phyloP scores from a whole-genome alignment of 2,888 invertebrate genomes.

The Epiblema foenella region DNA sequence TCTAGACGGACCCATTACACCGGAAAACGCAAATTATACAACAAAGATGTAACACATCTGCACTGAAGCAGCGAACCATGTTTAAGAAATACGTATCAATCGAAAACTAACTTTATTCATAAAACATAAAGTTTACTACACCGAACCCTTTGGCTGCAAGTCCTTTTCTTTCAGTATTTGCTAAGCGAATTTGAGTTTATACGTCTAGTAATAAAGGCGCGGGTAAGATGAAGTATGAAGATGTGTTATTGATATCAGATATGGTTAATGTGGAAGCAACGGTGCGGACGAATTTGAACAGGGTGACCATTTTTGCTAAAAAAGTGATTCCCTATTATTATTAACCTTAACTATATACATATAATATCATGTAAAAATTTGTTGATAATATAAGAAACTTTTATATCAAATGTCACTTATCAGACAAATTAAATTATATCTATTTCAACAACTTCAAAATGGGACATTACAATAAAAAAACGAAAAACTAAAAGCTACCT shows the following conservation, averaged over 20 bases:
- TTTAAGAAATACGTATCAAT: slow-evolving; percentile 15
- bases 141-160: not conserved
- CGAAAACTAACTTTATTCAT: not conserved
- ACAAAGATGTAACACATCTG: slow-evolving; percentile 83
- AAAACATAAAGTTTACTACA: not conserved
- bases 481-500: no score
- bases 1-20: slow-evolving; percentile 79
- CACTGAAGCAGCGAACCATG: slow-evolving; percentile 61
- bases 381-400: not conserved
- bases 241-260: slow-evolving; percentile 81
- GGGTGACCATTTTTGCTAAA: slow-evolving; percentile 57
- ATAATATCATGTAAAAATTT: not conserved
- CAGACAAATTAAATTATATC: no score
- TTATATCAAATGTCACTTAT: no score
- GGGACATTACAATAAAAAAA: no score
- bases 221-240: slow-evolving; percentile 56
- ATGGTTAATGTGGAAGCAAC: slow-evolving; percentile 79
- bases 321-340: not conserved
- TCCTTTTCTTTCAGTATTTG: slow-evolving; percentile 34
- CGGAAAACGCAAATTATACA: slow-evolving; percentile 83
- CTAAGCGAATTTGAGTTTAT: slow-evolving; percentile 54
- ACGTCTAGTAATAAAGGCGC: slow-evolving; percentile 50
- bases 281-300: slow-evolving; percentile 69
- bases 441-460: no score
- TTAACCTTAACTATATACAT: no score